A percentile compares a stretch with the other conserved stretches of the same genome.
phyloP scores from a whole-genome alignment of 1,140 invertebrate genomes.

The Magallana ariakensis region DNA sequence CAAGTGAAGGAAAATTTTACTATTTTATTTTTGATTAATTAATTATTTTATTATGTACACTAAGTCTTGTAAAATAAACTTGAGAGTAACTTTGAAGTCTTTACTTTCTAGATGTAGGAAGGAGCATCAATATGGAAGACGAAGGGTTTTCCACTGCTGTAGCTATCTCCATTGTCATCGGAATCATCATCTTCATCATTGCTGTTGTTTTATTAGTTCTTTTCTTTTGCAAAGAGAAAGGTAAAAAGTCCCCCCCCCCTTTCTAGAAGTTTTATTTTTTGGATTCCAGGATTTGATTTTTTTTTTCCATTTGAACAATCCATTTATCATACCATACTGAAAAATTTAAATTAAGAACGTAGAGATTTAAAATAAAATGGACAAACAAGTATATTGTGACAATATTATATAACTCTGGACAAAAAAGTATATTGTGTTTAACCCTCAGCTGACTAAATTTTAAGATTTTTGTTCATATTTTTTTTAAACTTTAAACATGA shows the following conservation, averaged over 20 bases:
- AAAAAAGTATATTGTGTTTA: too few relatives aligned
- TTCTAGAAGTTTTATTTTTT: not conserved
- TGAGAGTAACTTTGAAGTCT: not conserved
- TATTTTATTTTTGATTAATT: too few relatives aligned
- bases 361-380: too few relatives aligned
- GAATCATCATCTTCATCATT: conserved; percentile 47
- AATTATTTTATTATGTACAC: not conserved
- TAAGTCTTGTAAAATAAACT: not conserved
- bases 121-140: conserved; percentile 43
- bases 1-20: too few relatives aligned
- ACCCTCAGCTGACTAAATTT: too few relatives aligned
- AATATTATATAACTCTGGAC: too few relatives aligned
- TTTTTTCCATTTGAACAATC: not conserved
- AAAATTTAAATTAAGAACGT: too few relatives aligned
- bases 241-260: conserved; percentile 27
- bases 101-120: conserved; percentile 40
- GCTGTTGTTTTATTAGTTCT: conserved; percentile 46
- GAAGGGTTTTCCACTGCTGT: conserved; percentile 47
- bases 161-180: conserved; percentile 57
- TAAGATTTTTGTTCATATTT: too few relatives aligned
- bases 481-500: too few relatives aligned
- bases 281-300: not conserved
- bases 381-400: too few relatives aligned
- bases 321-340: too few relatives aligned
- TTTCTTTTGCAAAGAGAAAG: conserved; percentile 52